Evolutionary conservation across 2,113 vertebrate species (phyloP).

Genomic region (Gorsachius goisagi): DNA sequence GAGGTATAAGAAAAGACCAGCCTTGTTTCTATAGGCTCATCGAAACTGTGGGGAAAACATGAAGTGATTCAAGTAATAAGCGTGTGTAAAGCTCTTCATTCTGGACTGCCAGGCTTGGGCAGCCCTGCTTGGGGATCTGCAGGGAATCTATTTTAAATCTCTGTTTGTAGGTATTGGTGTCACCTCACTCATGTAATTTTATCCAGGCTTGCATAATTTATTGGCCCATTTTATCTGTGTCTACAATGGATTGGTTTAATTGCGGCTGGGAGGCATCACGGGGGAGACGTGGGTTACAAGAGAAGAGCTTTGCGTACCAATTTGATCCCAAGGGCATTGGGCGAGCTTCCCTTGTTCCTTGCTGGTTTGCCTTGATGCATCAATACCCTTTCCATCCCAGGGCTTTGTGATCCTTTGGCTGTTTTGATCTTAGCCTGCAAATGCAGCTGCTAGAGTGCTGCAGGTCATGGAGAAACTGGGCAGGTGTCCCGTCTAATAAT

Average conservation of each 20-base stretch:
- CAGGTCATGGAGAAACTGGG: not conserved
- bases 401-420: not conserved
- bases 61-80: not conserved
- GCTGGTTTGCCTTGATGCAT: not conserved
- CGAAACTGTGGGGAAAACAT: conserved; percentile 37
- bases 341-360: not conserved
- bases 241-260: not conserved
- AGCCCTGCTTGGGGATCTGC: not conserved
- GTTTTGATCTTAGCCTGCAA: not conserved
- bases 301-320: not conserved
- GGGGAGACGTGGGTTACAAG: not conserved
- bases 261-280: not conserved
- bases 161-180: not conserved
- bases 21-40: conserved; percentile 29
- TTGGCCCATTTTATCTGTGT: not conserved
- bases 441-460: not conserved
- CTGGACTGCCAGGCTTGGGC: conserved; percentile 11
- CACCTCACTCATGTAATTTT: not conserved
- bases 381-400: not conserved
- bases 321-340: not conserved
- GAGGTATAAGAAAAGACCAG: conserved; percentile 52
- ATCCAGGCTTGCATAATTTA: not conserved
- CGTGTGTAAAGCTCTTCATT: not conserved
- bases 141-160: not conserved
- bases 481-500: not conserved